Evolutionary conservation across 1,140 invertebrate species (phyloP).

Genomic region (Cardiocondyla obscurior): DNA sequence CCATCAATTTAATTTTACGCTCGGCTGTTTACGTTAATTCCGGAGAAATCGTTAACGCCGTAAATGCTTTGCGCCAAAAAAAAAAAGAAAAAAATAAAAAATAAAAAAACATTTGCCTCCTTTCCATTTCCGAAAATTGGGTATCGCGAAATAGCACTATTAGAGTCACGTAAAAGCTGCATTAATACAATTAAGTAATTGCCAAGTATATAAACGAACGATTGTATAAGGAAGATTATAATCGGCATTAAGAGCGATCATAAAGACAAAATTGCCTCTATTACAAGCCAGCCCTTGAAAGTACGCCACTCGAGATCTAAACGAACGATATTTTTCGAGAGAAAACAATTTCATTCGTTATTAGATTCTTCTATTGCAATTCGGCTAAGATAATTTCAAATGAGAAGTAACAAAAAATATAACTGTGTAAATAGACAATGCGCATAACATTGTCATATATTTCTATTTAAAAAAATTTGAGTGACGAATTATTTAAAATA

Average conservation of each 20-base stretch:
- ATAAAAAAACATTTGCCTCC: too few relatives aligned
- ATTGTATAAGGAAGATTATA: slow-evolving; percentile 22
- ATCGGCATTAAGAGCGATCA: not conserved
- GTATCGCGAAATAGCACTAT: not conserved
- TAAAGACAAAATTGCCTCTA: not conserved
- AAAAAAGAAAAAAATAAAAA: too few relatives aligned
- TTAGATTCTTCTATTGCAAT: not conserved
- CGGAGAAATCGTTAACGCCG: not conserved
- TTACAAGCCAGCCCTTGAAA: not conserved
- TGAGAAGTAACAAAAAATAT: not conserved
- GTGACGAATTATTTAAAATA: too few relatives aligned
- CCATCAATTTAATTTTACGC: not conserved
- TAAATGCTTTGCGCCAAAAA: not conserved
- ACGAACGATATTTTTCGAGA: not conserved
- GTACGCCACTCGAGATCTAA: not conserved
- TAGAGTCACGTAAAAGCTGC: not conserved
- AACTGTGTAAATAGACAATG: too few relatives aligned
- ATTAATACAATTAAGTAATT: slow-evolving; percentile 38
- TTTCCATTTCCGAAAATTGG: not conserved
- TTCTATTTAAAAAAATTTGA: too few relatives aligned
- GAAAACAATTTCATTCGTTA: not conserved
- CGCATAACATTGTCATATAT: too few relatives aligned
- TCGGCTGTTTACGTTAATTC: not conserved
- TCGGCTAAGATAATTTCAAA: not conserved
- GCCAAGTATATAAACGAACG: not conserved